Evolutionary conservation across 2,113 vertebrate genomes (phyloP), one percentile per base, ranked within the genome.

Genomic region (Coregonus clupeaformis): DNA sequence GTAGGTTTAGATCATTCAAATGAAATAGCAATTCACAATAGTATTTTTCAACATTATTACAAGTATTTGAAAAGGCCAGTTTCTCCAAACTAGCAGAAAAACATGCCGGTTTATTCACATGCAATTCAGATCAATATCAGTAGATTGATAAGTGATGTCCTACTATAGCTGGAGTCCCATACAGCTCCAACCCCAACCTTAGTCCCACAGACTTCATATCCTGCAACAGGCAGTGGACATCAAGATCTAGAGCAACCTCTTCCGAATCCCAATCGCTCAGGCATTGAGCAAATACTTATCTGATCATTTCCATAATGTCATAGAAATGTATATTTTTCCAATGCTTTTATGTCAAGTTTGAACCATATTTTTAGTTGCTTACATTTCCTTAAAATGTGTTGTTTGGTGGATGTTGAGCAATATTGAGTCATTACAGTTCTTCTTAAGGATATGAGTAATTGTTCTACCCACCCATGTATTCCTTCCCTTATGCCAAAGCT

Each of bases 81-180:
- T 55, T 55, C 52, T 55, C 52, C 52, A 55, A 5, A 18, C 14
- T 55, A 20, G 52, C 13, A 20, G 52, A 20, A 55, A 55, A 55
- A 55, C n/a, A n/a, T 18, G 3, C 6, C 4, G 20, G 20, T 18
- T 20, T 18, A 55, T 55, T 55, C 18, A 14, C 52, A 20, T 55
- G 52, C 52, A 55, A 55, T 55, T 20, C 52, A 18, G 52, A 55
- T 55, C 52, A 55, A 20, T 6, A 89, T 87, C 75, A 89, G 76
- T 74, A 65, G 80, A 75, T 78, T 82, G 85, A 89, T 80, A 84
- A 87, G 73, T 30, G n/a, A 69, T 75, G 84, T 81, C 84, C 80
- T 89, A 80, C 75, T 32, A 79, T 24, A 52, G 63, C 79, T 67
- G 5, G 9, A 67, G 62, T 32, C 47, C 30, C 47, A 63, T 79